Evolutionary conservation across 2,797 vertebrate genomes (phyloP), one percentile per base, ranked within the genome.

Genomic region (Trichosurus vulpecula): DNA sequence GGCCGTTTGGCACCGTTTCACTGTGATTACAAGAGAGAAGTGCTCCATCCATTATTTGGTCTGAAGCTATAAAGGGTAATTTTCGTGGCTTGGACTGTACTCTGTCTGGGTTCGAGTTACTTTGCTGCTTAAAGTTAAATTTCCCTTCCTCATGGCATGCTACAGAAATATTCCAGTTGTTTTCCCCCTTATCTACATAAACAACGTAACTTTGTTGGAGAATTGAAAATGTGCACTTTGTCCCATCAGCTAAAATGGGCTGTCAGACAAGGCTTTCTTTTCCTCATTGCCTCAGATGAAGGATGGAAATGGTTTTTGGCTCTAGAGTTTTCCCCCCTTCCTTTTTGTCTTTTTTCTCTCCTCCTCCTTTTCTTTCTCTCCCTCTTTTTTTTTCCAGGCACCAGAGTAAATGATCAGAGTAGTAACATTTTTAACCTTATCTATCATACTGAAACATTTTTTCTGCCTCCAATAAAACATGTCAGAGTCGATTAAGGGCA

Each of bases 391-490:
- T 98, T 98, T 96, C 97, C 94, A 98, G 98, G 97, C 98, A 97
- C 98, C 97, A 96, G 98, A 99, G 98, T 98, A 99, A 99, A 99
- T 98, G 99, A 99, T 99, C 99, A 98, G 98, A 98, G 98, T 98
- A 98, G 98, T 98, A 99, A 99, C 98, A 98, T 99, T 99, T 99
- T 99, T 99, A 99, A 99, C 99, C 99, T 99, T 99, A 99, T 99
- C 99, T 99, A 99, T 99, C 99, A 99, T 98, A 98, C 98, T 98
- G 99, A 99, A 99, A 99, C 98, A 98, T 98, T 99, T 99, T 98
- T 99, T 98, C 98, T 98, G 98, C 98, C 98, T 98, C 98, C 99
- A 99, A 99, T 99, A 99, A 99, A 99, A 98, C 98, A 98, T 98
- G 99, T 98, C 98, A 99, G 98, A 98, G 98, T 98, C 98, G 98